Base-by-base conservation (phyloP, 2,797 vertebrate species). In the Masticophis lateralis region DNA sequence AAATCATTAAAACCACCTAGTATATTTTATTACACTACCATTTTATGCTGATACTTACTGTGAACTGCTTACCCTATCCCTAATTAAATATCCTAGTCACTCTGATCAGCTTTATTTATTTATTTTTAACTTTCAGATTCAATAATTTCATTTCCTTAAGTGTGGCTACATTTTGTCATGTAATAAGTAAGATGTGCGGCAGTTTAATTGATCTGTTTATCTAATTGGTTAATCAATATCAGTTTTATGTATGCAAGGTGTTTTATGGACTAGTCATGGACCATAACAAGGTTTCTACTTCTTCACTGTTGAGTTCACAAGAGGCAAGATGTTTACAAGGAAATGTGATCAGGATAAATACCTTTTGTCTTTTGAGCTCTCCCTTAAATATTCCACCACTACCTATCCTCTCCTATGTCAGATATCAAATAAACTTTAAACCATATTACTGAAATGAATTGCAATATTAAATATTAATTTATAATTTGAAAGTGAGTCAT, bases 381-480 rank as follows among this genome's bases (percentile, higher is more conserved):
- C 18, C 43, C 60, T n/a, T 32, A 59, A 88, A 37, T 43, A 59
- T 88, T 90, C 56, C 27, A 63, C 69, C 43, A 63, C 57, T 28
- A 51, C 12, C 1, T n/a, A 43, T 63, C 74, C 61, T 92, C 25
- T 66, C 18, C 25, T n/a, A 9, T 51, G 59, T 63, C 59, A 87
- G 32, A 86, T 90, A 86, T 66, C 74, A 56, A 61, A 56, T n/a
- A n/a, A 86, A 66, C 32, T 63, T 90, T 86, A 90, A 92, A 87
- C 22, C 14, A 25, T 10, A 56, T 63, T 90, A 43, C 60, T 63
- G 22, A 90, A 60, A 92, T 18, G 69, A 56, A 51, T 61, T 32
- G 88, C 74, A 63, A 55, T 89, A 89, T 90, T 90, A 92, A 92
- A 86, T 56, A 92, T 90, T 86, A 92, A 92, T 61, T 22, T 55